These are phyloP conservation scores for Calidris pugnax DNA, from an alignment of 2,113 vertebrate species.

Conservation along the genomic window DNA sequence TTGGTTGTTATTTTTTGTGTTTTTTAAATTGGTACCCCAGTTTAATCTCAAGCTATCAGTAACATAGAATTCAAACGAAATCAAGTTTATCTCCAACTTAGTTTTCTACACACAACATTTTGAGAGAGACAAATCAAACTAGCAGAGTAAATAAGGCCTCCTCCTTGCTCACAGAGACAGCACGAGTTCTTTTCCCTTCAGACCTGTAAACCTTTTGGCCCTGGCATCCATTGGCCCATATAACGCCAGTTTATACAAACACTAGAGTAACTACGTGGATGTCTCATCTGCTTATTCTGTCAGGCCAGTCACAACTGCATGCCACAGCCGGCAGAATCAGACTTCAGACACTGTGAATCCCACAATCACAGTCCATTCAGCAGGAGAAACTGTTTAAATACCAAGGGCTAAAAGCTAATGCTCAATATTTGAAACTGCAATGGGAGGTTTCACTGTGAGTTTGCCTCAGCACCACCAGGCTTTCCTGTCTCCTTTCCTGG, in stretches of 20 bases:
- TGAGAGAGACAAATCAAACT: neutral
- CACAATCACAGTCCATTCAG: neutral
- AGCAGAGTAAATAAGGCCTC: neutral
- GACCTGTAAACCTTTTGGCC: neutral
- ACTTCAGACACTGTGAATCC: neutral
- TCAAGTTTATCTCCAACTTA: neutral
- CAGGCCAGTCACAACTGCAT: neutral
- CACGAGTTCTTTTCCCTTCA: neutral
- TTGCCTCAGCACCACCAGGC: neutral
- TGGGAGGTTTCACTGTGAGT: neutral
- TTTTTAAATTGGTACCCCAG: neutral
- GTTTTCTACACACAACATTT: neutral
- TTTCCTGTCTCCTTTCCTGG: neutral
- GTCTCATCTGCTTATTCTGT: neutral
- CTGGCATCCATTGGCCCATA: neutral
- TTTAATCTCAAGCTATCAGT: neutral
- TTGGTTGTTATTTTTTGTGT: accelerated
- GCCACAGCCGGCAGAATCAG: neutral
- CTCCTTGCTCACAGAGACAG: neutral
- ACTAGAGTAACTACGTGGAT: accelerated
- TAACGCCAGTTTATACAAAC: neutral
- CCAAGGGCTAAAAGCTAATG: neutral
- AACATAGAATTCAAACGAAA: neutral
- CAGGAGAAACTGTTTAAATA: neutral
- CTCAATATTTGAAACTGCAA: neutral